Evolutionary conservation across 2,113 vertebrate species (phyloP), one percentile per base, ranked within the genome.

Genomic region (Nematolebias whitei): DNA sequence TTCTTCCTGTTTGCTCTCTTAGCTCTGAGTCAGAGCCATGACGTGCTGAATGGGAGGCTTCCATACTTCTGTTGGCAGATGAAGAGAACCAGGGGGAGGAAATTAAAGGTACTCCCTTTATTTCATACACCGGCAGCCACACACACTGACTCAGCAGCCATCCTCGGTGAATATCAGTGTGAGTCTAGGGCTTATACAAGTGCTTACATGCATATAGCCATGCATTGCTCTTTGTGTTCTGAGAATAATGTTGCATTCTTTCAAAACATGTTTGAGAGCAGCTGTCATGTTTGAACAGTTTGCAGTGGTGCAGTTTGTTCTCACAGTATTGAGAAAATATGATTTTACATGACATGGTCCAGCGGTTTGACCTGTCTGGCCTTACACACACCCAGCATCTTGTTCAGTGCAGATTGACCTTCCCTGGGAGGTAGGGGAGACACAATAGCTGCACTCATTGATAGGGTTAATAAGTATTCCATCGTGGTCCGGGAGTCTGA

Each of bases 401-500:
- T 80, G 80, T 85, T 87, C 74, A 29, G 49, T 51, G 62, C 35
- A 39, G 59, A 63, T 81, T 64, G 67, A 83, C 71, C 70, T 85
- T 50, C 10, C 59, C 60, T 41, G 68, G 55, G 72, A 79, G 80
- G 76, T 85, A 83, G 83, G 76, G 74, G 75, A 83, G 80, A 84
- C 75, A 88, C 86, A 90, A 87, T 85, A 88, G 77, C 71, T 55
- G 64, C 78, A 78, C 73, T 90, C 84, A 86, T 80, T 88, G 80
- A 84, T 80, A 60, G 58, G 85, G 87, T 93, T 92, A 92, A 92
- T 92, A 90, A 92, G 89, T 92, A 85, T 85, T 89, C 82, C 76
- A 80, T 86, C 80, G 80, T 58, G 75, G 82, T 82, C 76, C 39
- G 68, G 78, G 68, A 74, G 82, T 86, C 84, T 85, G 79, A 89